Evolutionary conservation across 2,797 vertebrate species (phyloP).

Genomic region (Diplodus puntazzo): DNA sequence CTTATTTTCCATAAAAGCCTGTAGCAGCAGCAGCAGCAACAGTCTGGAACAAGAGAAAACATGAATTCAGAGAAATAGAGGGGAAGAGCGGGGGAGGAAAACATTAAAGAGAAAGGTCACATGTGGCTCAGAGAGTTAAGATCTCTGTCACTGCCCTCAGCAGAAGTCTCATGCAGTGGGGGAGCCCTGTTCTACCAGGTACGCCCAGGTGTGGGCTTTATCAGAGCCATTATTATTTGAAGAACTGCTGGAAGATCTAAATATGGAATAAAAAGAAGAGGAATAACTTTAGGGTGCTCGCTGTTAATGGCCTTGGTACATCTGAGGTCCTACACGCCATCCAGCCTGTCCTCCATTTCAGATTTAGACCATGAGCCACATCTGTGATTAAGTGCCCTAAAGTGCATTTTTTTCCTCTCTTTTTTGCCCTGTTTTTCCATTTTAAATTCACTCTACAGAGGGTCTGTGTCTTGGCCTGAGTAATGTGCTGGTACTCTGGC

Average conservation of each 20-base stretch:
- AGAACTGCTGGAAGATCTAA: constrained; percentile 49
- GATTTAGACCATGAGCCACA: constrained; percentile 52
- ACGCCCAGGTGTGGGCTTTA: constrained; percentile 42
- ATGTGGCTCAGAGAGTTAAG: constrained; percentile 61
- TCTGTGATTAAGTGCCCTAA: constrained; percentile 59
- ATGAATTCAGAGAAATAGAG: constrained; percentile 52
- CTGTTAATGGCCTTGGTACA: constrained; percentile 49
- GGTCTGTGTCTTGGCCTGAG: constrained; percentile 45
- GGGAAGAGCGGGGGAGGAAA: constrained; percentile 17
- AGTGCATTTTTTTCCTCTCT: constrained; percentile 59
- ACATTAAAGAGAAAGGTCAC: constrained; percentile 73
- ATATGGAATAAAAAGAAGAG: constrained; percentile 40
- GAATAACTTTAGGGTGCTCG: constrained; percentile 28
- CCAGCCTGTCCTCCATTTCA: constrained; percentile 41
- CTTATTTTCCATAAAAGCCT: constrained; percentile 75
- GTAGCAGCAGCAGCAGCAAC: constrained; percentile 58
- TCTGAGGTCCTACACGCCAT: constrained; percentile 12
- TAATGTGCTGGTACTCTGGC: constrained; percentile 34
- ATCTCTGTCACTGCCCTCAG: constrained; percentile 43
- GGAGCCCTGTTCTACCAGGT: constrained; percentile 47
- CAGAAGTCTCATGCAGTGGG: constrained; percentile 46
- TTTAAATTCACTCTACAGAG: constrained; percentile 58
- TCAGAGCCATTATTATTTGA: constrained; percentile 60
- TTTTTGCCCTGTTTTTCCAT: constrained; percentile 49
- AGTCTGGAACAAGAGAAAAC: constrained; percentile 63